Evolutionary conservation across 2,888 invertebrate genomes (phyloP).

Genomic region (Dione vanillae): DNA sequence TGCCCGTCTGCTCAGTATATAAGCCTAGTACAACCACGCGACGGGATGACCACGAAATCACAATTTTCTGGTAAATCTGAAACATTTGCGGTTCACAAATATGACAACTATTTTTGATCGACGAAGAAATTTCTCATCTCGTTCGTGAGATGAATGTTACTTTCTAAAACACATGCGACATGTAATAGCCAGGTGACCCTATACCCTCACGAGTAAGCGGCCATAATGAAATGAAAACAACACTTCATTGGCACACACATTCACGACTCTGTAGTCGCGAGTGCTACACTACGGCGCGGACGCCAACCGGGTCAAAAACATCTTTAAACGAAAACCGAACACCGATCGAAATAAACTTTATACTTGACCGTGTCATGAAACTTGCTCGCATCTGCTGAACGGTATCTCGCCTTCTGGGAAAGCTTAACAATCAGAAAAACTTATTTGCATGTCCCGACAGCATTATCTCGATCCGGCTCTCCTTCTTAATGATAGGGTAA

Average conservation of each 20-base stretch:
- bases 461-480: conserved; percentile 71
- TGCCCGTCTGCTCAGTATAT: conserved; percentile 56
- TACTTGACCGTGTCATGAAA: conserved; percentile 81
- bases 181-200: conserved; percentile 61
- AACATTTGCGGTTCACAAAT: conserved; percentile 54
- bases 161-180: conserved; percentile 36
- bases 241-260: conserved; percentile 69
- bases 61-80: conserved; percentile 71
- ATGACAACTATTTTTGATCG: conserved; percentile 53
- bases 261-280: conserved; percentile 49
- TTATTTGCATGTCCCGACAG: conserved; percentile 79
- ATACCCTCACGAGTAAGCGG: conserved; percentile 69
- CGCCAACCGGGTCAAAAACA: conserved; percentile 82
- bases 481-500: conserved; percentile 77
- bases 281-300: conserved; percentile 54
- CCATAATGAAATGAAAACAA: conserved; percentile 80
- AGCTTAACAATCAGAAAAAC: conserved; percentile 78
- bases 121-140: conserved; percentile 47
- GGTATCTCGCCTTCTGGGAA: conserved; percentile 82
- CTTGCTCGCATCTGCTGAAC: conserved; percentile 77
- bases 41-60: conserved; percentile 68
- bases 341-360: conserved; percentile 77
- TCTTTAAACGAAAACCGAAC: conserved; percentile 79
- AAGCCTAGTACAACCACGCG: conserved; percentile 61
- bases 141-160: conserved; percentile 38